These are phyloP conservation scores for Leucoraja erinaceus DNA, from an alignment of 2,113 vertebrate genomes.

Conservation along the genomic window DNA sequence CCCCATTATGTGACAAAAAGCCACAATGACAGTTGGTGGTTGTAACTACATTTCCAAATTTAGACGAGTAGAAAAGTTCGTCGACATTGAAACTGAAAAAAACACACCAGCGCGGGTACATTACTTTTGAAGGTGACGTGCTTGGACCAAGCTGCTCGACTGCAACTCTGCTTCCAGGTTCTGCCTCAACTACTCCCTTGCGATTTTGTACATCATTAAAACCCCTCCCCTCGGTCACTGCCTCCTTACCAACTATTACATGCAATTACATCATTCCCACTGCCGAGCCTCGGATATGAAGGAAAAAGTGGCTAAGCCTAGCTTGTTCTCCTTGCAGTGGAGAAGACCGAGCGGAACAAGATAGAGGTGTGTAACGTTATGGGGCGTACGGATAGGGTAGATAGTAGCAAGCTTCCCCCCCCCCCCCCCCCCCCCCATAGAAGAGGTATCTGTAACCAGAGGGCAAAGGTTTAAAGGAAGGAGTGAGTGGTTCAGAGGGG, in stretches of 20 bases:
- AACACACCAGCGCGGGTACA: too few relatives aligned
- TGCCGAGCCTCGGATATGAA: background rate
- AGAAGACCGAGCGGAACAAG: too few relatives aligned
- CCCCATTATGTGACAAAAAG: background rate
- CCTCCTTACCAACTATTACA: background rate
- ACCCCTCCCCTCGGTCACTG: background rate
- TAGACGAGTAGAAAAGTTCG: background rate
- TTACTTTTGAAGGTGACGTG: background rate
- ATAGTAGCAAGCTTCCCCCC: too few relatives aligned
- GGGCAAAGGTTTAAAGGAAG: too few relatives aligned
- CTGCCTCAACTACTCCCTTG: background rate
- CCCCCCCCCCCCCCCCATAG: too few relatives aligned
- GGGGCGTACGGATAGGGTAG: too few relatives aligned
- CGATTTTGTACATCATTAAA: background rate
- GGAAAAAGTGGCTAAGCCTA: too few relatives aligned
- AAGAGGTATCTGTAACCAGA: too few relatives aligned
- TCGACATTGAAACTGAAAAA: background rate
- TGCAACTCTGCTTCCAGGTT: background rate
- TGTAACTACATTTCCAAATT: background rate
- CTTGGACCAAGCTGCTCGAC: background rate
- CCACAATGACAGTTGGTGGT: constrained; percentile 6
- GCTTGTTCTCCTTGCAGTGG: too few relatives aligned
- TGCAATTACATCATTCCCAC: background rate
- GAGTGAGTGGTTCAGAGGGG: too few relatives aligned
- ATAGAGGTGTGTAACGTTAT: too few relatives aligned